phyloP scores from a whole-genome alignment of 2,888 invertebrate genomes.

The Chrysomela aeneicollis region DNA sequence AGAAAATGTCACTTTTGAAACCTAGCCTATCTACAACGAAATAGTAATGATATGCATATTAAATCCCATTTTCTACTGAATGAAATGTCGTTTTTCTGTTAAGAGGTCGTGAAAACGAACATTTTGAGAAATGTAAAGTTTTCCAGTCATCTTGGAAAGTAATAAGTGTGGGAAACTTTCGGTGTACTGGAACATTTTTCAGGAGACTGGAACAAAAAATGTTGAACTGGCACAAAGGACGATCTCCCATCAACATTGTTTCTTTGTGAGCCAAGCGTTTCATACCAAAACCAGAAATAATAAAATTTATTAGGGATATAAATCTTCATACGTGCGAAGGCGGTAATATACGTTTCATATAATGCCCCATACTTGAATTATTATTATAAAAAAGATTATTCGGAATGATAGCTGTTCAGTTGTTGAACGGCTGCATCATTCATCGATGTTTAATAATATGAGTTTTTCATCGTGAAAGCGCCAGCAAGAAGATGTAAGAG shows the following conservation, averaged over 20 bases:
- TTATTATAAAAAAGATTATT: conserved; percentile 28
- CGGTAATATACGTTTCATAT: conserved; percentile 32
- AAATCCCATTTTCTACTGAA: no score
- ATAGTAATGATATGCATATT: no score
- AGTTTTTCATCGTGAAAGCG: background rate
- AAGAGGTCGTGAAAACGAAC: no score
- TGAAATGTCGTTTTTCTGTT: no score
- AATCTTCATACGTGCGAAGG: conserved; percentile 27
- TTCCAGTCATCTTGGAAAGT: no score
- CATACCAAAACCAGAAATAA: conserved; percentile 32
- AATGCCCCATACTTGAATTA: conserved; percentile 27
- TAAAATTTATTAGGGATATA: conserved; percentile 30
- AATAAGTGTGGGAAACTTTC: no score
- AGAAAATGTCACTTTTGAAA: no score
- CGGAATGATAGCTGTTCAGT: conserved; percentile 25
- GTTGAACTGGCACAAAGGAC: background rate
- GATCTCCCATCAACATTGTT: conserved; percentile 16
- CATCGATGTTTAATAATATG: background rate
- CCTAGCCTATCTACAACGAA: no score
- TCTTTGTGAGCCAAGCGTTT: conserved; percentile 18
- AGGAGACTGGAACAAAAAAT: background rate
- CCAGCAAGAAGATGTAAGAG: background rate
- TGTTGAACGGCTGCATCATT: background rate
- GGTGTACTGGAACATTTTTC: no score
- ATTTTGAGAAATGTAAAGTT: no score